Base-by-base conservation (phyloP, 2,797 vertebrate species). In the Cottoperca gobio region DNA sequence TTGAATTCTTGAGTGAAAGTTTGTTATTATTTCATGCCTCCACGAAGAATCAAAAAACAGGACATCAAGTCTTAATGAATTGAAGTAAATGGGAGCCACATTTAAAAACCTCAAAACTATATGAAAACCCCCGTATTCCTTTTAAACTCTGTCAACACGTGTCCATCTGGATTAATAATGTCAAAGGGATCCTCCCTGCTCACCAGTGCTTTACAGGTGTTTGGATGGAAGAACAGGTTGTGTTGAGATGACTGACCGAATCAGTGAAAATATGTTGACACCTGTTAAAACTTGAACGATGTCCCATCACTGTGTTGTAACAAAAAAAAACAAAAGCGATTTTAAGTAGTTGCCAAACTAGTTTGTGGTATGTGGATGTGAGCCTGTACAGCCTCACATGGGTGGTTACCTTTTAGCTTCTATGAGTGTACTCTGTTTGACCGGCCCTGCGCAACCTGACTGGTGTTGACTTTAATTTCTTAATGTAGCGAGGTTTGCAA, bases 321-420 rank as follows among this genome's bases (percentile, higher is more conserved):
- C 13, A 3, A 46, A 69, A 16, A 65, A 40, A 45, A 69, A 16
- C 65, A 40, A 45, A 35, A 31, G 33, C 40, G 8, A 39, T n/a
- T n/a, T 50, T 73, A 55, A 28, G 8, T 35, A 21, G 67, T 76
- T 28, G 35, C 55, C 61, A 35, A 61, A 82, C 82, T 50, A 33
- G 86, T 86, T 79, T 65, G 19, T 50, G 62, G 55, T 39, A 67
- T 69, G 64, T 39, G 6, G 16, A 40, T 48, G 5, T 48, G 19
- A 7, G 19, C 24, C 23, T 5, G n/a, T 57, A 26, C 24, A 48
- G 45, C 46, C 9, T 74, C 31, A 48, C 11, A 5, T 4, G 42
- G 33, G n/a, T 35, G 33, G 46, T 54, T 58, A 8, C 8, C 39
- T 31, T n/a, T 67, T 55, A 14, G 16, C 8, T 62, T 28, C 16